Conservation (phyloP, 2,888 invertebrate genomes). For the Dinocampus coccinellae region DNA sequence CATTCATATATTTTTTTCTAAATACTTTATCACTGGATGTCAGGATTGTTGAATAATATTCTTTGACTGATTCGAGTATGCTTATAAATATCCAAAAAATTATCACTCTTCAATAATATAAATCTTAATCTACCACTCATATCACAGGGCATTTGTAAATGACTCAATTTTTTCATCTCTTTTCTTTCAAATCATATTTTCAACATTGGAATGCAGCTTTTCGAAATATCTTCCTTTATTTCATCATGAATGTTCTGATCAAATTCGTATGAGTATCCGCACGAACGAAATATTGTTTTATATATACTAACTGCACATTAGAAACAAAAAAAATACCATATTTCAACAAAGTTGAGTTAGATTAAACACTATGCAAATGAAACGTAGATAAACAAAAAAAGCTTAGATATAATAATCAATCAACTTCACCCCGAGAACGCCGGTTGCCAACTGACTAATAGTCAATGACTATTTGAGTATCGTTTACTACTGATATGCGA, state of each 20-base stretch:
- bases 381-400: slow-evolving; percentile 30
- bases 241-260: not conserved
- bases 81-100: slow-evolving; percentile 58
- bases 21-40: not conserved
- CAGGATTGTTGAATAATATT: not conserved
- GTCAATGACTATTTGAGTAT: slow-evolving; percentile 54
- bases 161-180: not conserved
- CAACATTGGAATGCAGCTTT: no score
- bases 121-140: slow-evolving; percentile 57
- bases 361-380: slow-evolving; percentile 52
- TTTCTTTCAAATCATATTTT: not conserved
- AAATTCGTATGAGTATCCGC: not conserved
- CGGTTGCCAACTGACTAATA: slow-evolving; percentile 70
- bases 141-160: slow-evolving; percentile 53
- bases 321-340: slow-evolving; percentile 5
- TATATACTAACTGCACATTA: slow-evolving; percentile 2
- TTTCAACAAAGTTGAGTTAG: slow-evolving; percentile 49
- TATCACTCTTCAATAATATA: slow-evolving; percentile 55
- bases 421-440: slow-evolving; percentile 55
- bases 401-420: slow-evolving; percentile 35
- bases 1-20: not conserved
- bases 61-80: not conserved
- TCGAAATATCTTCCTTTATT: not conserved
- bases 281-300: not conserved
- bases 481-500: slow-evolving; percentile 52